Conservation (phyloP, 2,888 invertebrate genomes). For the Epsilonema sp. region DNA sequence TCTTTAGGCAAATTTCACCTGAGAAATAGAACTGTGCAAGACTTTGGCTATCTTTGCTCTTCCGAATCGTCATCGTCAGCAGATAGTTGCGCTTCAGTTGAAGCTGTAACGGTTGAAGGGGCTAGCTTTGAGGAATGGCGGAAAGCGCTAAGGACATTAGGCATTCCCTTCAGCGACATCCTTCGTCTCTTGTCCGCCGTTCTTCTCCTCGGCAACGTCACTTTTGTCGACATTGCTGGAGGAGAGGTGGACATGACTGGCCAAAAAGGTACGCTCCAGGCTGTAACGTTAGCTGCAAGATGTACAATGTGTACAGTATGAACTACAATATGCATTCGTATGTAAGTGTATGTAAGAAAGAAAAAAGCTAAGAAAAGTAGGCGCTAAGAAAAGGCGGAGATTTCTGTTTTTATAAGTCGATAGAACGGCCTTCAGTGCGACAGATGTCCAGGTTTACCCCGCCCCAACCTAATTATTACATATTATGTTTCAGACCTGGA, state of each 20-base stretch:
- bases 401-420: no score
- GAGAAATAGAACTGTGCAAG: neutral
- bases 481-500: conserved; percentile 51
- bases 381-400: no score
- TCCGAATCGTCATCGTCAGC: no score
- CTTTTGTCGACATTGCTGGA: conserved; percentile 50
- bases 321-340: neutral
- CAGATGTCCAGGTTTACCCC: no score
- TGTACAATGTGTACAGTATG: neutral
- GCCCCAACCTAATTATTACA: no score
- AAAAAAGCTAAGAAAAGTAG: neutral
- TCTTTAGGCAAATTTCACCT: conserved; percentile 4
- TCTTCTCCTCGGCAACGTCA: conserved; percentile 69
- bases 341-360: conserved; percentile 4
- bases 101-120: no score
- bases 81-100: no score
- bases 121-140: neutral
- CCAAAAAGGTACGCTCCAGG: conserved; percentile 32
- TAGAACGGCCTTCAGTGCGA: no score
- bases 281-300: neutral
- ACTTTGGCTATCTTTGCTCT: neutral
- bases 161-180: conserved; percentile 80
- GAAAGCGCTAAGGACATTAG: conserved; percentile 42
- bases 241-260: conserved; percentile 42
- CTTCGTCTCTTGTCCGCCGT: conserved; percentile 74